Evolutionary conservation across 1,140 invertebrate species (phyloP).

Genomic region (Nylanderia fulva): DNA sequence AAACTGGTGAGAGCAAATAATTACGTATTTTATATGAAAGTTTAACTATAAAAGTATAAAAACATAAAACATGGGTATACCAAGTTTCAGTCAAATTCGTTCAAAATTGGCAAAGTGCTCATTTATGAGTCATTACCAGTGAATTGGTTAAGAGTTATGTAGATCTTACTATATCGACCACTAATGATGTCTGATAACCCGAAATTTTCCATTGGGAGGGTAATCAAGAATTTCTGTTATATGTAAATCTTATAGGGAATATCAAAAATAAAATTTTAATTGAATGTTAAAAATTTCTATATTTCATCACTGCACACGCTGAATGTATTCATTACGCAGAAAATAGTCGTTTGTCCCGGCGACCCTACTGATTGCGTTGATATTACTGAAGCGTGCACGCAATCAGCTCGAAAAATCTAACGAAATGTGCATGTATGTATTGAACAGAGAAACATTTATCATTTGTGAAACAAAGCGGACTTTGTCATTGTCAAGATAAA

Average conservation of each 20-base stretch:
- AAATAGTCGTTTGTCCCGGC: slow-evolving; percentile 38
- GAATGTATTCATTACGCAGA: slow-evolving; percentile 27
- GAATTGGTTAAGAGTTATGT: too few relatives aligned
- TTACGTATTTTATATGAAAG: too few relatives aligned
- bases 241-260: not conserved
- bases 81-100: too few relatives aligned
- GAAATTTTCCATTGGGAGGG: not conserved
- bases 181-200: not conserved
- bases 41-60: too few relatives aligned
- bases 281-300: slow-evolving; percentile 12
- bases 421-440: not conserved
- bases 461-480: slow-evolving; percentile 10
- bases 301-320: not conserved
- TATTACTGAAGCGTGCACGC: slow-evolving; percentile 64
- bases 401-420: slow-evolving; percentile 57
- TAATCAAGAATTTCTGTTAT: not conserved
- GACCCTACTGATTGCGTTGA: slow-evolving; percentile 58
- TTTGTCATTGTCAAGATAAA: slow-evolving; percentile 51
- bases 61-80: too few relatives aligned
- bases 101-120: too few relatives aligned
- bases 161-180: not conserved
- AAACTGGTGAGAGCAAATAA: too few relatives aligned
- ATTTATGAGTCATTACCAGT: too few relatives aligned
- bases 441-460: slow-evolving; percentile 56
- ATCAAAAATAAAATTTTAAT: not conserved